Evolutionary conservation across 2,797 vertebrate species (phyloP).

Genomic region (Danio aesculapii): DNA sequence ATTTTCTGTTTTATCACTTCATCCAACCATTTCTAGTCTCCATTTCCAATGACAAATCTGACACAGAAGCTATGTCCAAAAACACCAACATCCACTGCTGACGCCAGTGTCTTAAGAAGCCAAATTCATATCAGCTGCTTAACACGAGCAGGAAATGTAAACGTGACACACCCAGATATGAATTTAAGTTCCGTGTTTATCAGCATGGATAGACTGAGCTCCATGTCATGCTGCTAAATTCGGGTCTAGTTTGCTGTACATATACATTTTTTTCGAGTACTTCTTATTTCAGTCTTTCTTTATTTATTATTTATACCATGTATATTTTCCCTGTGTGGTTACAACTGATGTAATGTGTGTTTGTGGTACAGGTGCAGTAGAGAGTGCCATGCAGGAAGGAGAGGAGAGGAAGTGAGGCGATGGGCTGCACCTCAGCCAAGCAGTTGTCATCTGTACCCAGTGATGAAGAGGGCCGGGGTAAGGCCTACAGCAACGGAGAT

Average conservation of each 20-base stretch:
- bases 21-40: conserved; percentile 7
- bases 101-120: not conserved
- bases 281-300: not conserved
- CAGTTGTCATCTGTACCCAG: conserved; percentile 98
- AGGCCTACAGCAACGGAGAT: conserved; percentile 95
- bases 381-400: conserved; percentile 73
- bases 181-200: not conserved
- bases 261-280: not conserved
- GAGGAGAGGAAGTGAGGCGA: conserved; percentile 86
- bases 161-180: conserved; percentile 44
- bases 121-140: conserved; percentile 40
- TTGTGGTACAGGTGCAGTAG: conserved; percentile 65
- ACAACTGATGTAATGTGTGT: not conserved
- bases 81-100: not conserved
- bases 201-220: not conserved
- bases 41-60: not conserved
- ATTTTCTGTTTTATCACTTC: not conserved
- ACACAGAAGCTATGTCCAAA: not conserved
- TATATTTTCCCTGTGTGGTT: too few relatives aligned
- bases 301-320: too few relatives aligned
- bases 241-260: not conserved
- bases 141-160: not conserved
- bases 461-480: conserved; percentile 94
- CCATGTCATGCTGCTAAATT: not conserved
- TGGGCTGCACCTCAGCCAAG: conserved; percentile 99